Base-by-base conservation (phyloP, 2,113 vertebrate genomes). In the Menidia beryllina region DNA sequence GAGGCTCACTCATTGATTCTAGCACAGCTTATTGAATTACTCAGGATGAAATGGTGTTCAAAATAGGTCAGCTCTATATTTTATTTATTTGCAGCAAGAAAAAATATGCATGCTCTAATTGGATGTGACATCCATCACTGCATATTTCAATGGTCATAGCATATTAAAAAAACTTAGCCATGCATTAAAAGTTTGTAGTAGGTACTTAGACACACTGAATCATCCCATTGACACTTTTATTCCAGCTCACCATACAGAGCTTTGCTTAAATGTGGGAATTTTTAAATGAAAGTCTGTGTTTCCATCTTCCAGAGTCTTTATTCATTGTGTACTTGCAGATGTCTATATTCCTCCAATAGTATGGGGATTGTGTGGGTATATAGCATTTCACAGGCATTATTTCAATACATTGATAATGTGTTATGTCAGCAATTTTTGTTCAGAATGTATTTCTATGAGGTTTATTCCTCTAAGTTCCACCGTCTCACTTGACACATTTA, bases 341-440 rank as follows among this genome's bases (percentile, higher is more conserved):
- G 79, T 83, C 73, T 69, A 69, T 82, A 79, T 79, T 57, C 6
- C 63, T 11, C 72, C 55, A 56, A 87, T 77, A 30, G 53, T 5
- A 1, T 47, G 38, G 14, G 72, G 63, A 76, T 64, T 27, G 1
- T 34, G 23, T 5, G 75, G 69, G 82, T 69, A 70, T 70, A 58
- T 62, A 72, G 56, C 69, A 70, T 75, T 75, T 87, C 84, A 64
- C 56, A 70, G 74, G 75, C 66, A 77, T 74, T 51, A 77, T 87
- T 84, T 84, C 65, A 76, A 82, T 72, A 69, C 74, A 82, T 26
- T 65, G 77, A 73, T 36, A 5, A 71, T 66, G 47, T 65, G 68
- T 77, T 43, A 72, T 83, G 88, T 91, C 87, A 89, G 86, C 87
- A 89, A 61, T 68, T 86, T 88, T 55, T 72, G 45, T 77, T 79